These are phyloP conservation scores for Himalopsyche kuldschensis DNA, from an alignment of 2,888 invertebrate species.

Conservation along the genomic window DNA sequence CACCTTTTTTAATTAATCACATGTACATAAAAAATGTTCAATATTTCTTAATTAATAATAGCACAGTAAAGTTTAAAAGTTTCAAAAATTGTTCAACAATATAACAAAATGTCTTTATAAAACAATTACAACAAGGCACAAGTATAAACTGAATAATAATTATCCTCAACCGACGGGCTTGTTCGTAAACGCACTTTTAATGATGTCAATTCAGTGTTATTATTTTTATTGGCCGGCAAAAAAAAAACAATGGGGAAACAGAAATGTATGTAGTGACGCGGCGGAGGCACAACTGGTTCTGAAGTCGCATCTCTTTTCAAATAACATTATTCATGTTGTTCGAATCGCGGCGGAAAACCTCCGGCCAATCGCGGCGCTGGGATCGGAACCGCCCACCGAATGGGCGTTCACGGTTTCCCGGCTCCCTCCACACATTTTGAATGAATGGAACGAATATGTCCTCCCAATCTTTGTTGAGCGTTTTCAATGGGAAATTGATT, in stretches of 20 bases:
- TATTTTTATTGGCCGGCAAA: not conserved
- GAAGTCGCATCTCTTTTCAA: slow-evolving; percentile 5
- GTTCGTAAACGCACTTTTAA: not conserved
- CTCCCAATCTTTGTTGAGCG: not conserved
- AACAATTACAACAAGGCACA: not conserved
- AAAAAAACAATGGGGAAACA: slow-evolving; percentile 8
- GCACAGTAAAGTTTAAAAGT: not conserved
- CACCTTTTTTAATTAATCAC: not conserved
- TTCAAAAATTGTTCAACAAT: not conserved
- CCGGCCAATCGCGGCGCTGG: not conserved
- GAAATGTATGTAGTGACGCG: slow-evolving; percentile 13
- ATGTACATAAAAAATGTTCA: not conserved
- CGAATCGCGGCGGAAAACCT: not conserved
- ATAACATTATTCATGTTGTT: not conserved
- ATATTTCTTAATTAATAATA: not conserved
- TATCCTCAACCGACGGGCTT: not conserved
- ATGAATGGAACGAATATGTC: not conserved
- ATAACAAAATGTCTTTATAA: not conserved
- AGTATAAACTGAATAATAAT: not conserved
- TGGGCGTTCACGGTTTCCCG: not conserved
- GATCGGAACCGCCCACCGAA: not conserved
- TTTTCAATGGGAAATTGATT: not conserved
- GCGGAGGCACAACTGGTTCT: slow-evolving; percentile 25
- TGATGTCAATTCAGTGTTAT: not conserved
- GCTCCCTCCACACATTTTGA: not conserved